phyloP scores from a whole-genome alignment of 2,113 vertebrate genomes.

The Brachypodius melanocephalos region DNA sequence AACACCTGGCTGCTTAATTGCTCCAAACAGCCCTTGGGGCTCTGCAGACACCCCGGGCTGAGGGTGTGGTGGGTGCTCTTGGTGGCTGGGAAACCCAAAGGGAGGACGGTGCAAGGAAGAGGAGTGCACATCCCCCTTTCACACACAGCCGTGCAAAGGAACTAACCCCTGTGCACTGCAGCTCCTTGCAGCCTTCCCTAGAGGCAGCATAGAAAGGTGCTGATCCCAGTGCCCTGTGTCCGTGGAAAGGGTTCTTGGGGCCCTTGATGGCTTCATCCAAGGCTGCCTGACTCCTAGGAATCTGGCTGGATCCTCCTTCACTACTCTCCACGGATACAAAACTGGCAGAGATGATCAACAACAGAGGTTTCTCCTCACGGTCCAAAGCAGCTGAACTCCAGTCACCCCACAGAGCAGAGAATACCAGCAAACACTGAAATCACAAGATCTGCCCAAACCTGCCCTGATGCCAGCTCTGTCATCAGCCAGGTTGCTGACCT shows the following conservation, averaged over 20 bases:
- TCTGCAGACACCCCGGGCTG: neutral
- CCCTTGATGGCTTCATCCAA: neutral
- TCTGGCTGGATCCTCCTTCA: neutral
- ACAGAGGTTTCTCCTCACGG: neutral
- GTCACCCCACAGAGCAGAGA: neutral
- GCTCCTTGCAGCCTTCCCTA: neutral
- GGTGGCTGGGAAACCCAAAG: neutral
- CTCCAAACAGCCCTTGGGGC: neutral
- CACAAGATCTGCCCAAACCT: neutral
- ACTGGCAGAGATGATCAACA: neutral
- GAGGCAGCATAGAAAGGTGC: rapidly evolving
- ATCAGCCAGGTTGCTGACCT: neutral
- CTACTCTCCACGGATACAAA: neutral
- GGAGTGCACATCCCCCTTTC: rapidly evolving
- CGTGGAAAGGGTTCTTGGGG: neutral
- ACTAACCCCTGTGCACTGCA: rapidly evolving
- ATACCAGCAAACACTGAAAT: neutral
- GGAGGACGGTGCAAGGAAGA: neutral
- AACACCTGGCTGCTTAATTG: neutral
- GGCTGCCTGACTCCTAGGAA: neutral
- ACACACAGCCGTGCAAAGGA: rapidly evolving
- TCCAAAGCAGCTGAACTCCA: neutral
- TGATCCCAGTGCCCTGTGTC: neutral
- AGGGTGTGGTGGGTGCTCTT: rapidly evolving
- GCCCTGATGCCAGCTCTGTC: neutral